Evolutionary conservation across 2,113 vertebrate genomes (phyloP), one percentile per base, ranked within the genome.

Genomic region (Apteryx mantelli): DNA sequence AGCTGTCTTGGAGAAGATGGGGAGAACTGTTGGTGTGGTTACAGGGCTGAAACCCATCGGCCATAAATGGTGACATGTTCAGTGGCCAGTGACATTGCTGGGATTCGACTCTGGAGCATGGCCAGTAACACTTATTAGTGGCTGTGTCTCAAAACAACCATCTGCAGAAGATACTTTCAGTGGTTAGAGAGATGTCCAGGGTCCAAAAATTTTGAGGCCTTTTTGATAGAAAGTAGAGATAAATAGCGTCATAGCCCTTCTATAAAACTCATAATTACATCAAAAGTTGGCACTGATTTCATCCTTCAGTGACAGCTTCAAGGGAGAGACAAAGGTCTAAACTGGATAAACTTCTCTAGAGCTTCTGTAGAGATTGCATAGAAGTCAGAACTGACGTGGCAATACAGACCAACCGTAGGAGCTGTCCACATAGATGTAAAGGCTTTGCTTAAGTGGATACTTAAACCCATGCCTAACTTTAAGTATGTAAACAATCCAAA

Each of bases 51-150:
- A 48, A 9, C 58, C 28, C 6, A 0, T 14, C 63, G 2, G 3
- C 56, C 2, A 0, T 30, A 6, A 17, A 7, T 5, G 7, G 11
- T 2, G 17, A 9, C 1, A 0, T 4, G 9, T 63, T 22, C 1
- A 1, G 1, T 2, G 20, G 46, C 30, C 19, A 12, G 36, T 9
- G 36, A 3, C 13, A 0, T 22, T 16, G 13, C 44, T 9, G 30
- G 25, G 3, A 10, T 19, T 34, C 24, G 6, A 58, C 15, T 42
- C 68, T 44, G 22, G 11, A 14, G 34, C 38, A 9, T 19, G 20
- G 26, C 20, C 9, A 15, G 14, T 6, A 1, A 16, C 0, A 0
- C 15, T 0, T 5, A 25, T 16, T 21, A 18, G 9, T 4, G 20
- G 5, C 24, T 11, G 15, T 3, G 3, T 5, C 36, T 15, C 16